Evolutionary conservation across 2,888 invertebrate genomes (phyloP), one percentile per base, ranked within the genome.

Genomic region (Crepidodera aurea): DNA sequence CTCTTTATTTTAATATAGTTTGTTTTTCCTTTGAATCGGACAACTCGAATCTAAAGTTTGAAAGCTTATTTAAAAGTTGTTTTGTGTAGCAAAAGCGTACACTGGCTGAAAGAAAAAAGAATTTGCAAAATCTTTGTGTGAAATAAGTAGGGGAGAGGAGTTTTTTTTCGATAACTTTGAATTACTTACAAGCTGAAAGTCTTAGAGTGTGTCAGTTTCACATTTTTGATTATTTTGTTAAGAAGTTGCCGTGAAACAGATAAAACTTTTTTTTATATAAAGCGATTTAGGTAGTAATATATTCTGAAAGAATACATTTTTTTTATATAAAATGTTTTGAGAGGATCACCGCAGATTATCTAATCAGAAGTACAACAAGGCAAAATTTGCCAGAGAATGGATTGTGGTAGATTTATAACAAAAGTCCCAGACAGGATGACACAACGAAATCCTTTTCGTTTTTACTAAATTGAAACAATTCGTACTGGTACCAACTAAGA

Each of bases 21-120:
- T 58, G 39, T 50, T 50, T 48, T 54, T n/a, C 58, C 50, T 58
- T 58, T 54, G 58, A 62, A 58, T 51, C 46, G 51, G 59, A 62
- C 53, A 50, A 58, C 51, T 54, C 32, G 18, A 34, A 54, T 22
- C 27, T 32, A 42, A 58, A 58, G 51, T 62, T 62, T 39, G 50
- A 54, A 44, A 62, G 58, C 58, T 54, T 62, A 58, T 62, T 58
- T 58, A 54, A 54, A 62, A 62, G 58, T 62, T 62, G 50, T 54
- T 62, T 54, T 32, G 48, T 54, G 42, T 40, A 50, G 42, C 58
- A 51, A 53, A 16, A n/a, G n/a, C 19, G n/a, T 10, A 25, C 25
- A n/a, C 2, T 8, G 22, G 19, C 8, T 7, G n/a, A 8, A 50
- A 16, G 27, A 12, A 46, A 18, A 18, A 22, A 27, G 46, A 48